These are phyloP conservation scores for Psix sp. DNA, from an alignment of 1,140 invertebrate species.

Conservation along the genomic window DNA sequence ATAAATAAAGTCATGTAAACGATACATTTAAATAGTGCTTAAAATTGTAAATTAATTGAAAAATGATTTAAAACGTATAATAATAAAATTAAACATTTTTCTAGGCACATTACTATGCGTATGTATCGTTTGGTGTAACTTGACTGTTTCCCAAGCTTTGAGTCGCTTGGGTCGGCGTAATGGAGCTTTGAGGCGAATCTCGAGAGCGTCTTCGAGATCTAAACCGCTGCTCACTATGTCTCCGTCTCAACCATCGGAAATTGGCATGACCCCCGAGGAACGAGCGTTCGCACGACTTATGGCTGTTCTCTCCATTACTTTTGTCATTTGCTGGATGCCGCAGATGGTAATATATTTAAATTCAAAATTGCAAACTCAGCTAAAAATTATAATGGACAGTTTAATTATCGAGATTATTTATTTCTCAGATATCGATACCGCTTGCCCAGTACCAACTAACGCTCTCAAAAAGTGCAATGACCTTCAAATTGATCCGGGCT, in stretches of 20 bases:
- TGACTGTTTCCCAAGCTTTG: conserved; percentile 87
- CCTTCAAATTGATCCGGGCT: conserved; percentile 63
- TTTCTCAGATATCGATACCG: conserved; percentile 83
- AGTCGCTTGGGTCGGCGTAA: conserved; percentile 79
- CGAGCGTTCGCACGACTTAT: conserved; percentile 89
- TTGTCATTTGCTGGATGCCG: conserved; percentile 90
- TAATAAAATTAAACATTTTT: conserved; percentile 16
- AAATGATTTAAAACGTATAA: background rate
- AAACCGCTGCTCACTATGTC: conserved; percentile 67
- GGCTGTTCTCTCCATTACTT: conserved; percentile 87
- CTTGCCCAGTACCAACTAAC: conserved; percentile 77
- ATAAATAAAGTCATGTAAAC: too few relatives aligned
- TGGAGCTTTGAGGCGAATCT: conserved; percentile 71
- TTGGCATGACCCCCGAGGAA: conserved; percentile 84
- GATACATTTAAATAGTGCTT: too few relatives aligned
- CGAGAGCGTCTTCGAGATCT: conserved; percentile 67
- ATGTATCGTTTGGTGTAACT: conserved; percentile 88
- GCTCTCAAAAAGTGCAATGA: conserved; percentile 48
- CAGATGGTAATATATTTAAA: conserved; percentile 82
- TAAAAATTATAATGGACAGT: too few relatives aligned
- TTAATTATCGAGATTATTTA: background rate
- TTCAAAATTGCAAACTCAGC: background rate
- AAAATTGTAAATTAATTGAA: conserved; percentile 6
- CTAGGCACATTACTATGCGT: conserved; percentile 84
- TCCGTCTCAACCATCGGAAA: conserved; percentile 63